phyloP scores from a whole-genome alignment of 2,113 vertebrate species.

The Eurystomus gularis region DNA sequence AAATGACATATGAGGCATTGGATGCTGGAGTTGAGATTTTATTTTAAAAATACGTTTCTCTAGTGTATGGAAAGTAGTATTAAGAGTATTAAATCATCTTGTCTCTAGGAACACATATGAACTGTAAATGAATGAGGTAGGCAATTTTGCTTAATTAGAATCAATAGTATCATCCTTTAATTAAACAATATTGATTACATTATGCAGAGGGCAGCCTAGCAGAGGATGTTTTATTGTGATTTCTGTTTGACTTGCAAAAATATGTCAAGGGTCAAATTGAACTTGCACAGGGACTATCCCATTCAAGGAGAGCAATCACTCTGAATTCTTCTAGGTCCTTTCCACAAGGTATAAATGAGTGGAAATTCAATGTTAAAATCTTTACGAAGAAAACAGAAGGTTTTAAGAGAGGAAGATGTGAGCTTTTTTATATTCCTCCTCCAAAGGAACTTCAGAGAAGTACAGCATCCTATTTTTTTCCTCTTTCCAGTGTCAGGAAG shows the following conservation, averaged over 20 bases:
- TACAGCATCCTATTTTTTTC: neutral
- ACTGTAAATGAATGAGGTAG: slow-evolving; percentile 74
- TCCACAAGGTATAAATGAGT: neutral
- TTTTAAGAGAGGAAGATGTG: neutral
- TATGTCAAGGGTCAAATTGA: slow-evolving; percentile 19
- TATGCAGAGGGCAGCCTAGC: slow-evolving; percentile 34
- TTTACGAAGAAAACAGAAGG: neutral
- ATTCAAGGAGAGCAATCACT: neutral
- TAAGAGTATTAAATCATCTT: slow-evolving; percentile 66
- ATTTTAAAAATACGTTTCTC: neutral
- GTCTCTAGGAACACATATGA: slow-evolving; percentile 61
- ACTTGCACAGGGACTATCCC: neutral
- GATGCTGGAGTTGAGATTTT: neutral
- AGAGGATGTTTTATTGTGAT: slow-evolving; percentile 58
- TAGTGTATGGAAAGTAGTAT: neutral
- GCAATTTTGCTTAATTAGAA: slow-evolving; percentile 75
- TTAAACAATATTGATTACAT: slow-evolving; percentile 77
- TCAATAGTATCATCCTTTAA: slow-evolving; percentile 79
- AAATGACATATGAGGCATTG: neutral
- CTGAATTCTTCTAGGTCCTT: neutral
- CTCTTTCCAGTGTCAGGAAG: neutral
- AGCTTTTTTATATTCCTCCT: neutral
- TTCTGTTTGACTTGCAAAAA: slow-evolving; percentile 66
- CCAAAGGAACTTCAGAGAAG: neutral
- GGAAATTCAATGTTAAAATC: neutral